phyloP scores from a whole-genome alignment of 2,888 invertebrate genomes.

The Drosophila kuntzei region DNA sequence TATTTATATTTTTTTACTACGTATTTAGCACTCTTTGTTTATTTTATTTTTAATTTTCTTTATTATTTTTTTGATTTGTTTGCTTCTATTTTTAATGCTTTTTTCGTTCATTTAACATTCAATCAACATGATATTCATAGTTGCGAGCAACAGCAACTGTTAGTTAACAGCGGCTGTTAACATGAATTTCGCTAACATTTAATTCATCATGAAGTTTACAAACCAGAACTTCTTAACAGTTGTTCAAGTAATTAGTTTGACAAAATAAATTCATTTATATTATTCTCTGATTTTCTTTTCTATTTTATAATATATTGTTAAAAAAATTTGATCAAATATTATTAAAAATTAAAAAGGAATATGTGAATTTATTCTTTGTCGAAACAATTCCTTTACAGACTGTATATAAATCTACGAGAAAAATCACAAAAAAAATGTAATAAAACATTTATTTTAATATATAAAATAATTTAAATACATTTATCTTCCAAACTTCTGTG shows the following conservation, averaged over 20 bases:
- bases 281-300: too few relatives aligned
- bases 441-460: background rate
- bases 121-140: slow-evolving; percentile 1
- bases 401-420: slow-evolving; percentile 1
- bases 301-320: too few relatives aligned
- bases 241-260: background rate
- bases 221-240: background rate
- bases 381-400: background rate
- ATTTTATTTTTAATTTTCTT: slow-evolving; percentile 23
- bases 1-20: background rate
- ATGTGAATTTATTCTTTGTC: background rate
- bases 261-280: background rate
- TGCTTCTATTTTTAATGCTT: slow-evolving; percentile 7
- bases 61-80: slow-evolving; percentile 9
- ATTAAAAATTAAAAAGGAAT: too few relatives aligned
- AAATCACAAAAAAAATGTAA: background rate
- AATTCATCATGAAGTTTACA: background rate
- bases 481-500: background rate
- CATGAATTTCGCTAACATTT: background rate
- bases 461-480: background rate
- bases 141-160: slow-evolving; percentile 6
- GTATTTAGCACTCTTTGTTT: slow-evolving; percentile 14
- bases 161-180: slow-evolving; percentile 12
- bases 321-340: too few relatives aligned
- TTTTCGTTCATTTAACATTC: slow-evolving; percentile 7